Evolutionary conservation across 2,888 invertebrate species (phyloP).

Genomic region (Colostygia pectinataria): DNA sequence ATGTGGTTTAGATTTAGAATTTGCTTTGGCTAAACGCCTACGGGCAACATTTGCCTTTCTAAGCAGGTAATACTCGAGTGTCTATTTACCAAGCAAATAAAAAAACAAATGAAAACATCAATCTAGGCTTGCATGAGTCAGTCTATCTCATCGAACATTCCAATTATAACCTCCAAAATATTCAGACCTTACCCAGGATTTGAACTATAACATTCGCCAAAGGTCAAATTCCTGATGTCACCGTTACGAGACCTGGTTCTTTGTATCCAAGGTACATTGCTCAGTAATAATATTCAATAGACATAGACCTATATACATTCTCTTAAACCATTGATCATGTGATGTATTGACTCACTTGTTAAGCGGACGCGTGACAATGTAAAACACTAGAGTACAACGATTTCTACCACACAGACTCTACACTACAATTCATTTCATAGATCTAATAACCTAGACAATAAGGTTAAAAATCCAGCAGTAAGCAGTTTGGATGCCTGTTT

Average conservation of each 20-base stretch:
- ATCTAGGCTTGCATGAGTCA: not conserved
- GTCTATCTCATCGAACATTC: not conserved
- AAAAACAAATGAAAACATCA: too few relatives aligned
- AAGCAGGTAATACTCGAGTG: too few relatives aligned
- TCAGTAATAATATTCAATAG: conserved; percentile 23
- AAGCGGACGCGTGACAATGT: conserved; percentile 31
- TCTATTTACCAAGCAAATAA: too few relatives aligned
- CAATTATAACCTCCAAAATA: conserved; percentile 20
- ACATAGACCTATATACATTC: conserved; percentile 20
- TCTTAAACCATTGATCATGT: conserved; percentile 32
- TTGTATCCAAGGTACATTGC: conserved; percentile 25
- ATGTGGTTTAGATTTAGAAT: too few relatives aligned
- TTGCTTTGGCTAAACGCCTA: too few relatives aligned
- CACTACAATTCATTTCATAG: not conserved
- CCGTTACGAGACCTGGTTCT: conserved; percentile 19
- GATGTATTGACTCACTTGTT: conserved; percentile 36
- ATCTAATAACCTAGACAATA: conserved; percentile 14
- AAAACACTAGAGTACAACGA: conserved; percentile 29
- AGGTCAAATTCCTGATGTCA: conserved; percentile 38
- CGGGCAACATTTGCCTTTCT: too few relatives aligned
- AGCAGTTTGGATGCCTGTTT: not conserved
- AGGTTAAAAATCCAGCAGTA: conserved; percentile 13
- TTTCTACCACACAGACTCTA: conserved; percentile 18
- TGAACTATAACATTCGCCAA: conserved; percentile 34
- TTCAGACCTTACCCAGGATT: conserved; percentile 20